Conservation (phyloP, 2,797 vertebrate genomes). For the Chaunax sp. region DNA sequence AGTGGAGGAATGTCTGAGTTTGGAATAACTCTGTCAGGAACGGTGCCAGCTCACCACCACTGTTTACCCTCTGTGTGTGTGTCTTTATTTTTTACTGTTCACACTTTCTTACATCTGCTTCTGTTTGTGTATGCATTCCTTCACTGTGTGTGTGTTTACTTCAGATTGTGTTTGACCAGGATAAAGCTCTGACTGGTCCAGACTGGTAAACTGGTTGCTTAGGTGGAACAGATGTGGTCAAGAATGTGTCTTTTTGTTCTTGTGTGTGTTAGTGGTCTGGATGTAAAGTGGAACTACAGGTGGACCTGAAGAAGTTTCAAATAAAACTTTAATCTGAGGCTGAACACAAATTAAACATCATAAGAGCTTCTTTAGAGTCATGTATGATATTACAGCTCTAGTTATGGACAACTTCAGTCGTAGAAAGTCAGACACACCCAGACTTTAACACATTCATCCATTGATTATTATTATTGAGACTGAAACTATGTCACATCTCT, state of each 20-base stretch:
- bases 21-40: slow-evolving; percentile 52
- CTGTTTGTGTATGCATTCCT: slow-evolving; percentile 54
- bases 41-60: slow-evolving; percentile 29
- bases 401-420: no score
- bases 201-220: slow-evolving; percentile 39
- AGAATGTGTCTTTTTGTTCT: slow-evolving; percentile 19
- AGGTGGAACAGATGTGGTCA: slow-evolving; percentile 49
- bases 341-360: no score
- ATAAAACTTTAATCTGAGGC: no score
- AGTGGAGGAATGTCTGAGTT: slow-evolving; percentile 65
- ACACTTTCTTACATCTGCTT: slow-evolving; percentile 46
- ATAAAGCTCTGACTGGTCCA: slow-evolving; percentile 41
- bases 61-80: slow-evolving; percentile 37
- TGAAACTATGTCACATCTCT: no score
- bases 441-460: no score
- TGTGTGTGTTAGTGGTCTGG: slow-evolving; percentile 25
- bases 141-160: slow-evolving; percentile 28
- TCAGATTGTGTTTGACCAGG: slow-evolving; percentile 56
- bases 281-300: background rate
- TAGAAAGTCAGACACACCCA: no score
- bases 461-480: no score
- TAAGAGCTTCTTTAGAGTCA: no score
- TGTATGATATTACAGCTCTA: no score
- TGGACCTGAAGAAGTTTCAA: no score
- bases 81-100: slow-evolving; percentile 33